Base-by-base conservation (phyloP, 2,113 vertebrate genomes). In the Campylorhamphus procurvoides region DNA sequence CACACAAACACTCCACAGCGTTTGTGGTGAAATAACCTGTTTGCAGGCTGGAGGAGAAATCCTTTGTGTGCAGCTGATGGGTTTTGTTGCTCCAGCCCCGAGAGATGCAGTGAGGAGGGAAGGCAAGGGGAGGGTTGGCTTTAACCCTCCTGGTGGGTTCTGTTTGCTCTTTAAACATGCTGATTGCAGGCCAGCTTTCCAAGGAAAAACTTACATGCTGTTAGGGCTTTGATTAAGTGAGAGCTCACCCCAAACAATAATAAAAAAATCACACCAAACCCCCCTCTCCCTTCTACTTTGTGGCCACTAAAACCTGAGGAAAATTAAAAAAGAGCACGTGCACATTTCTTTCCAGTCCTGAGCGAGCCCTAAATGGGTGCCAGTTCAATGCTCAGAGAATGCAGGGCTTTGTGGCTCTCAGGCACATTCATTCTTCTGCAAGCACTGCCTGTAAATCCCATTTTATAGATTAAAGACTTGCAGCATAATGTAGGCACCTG, bases 51-150 rank as follows among this genome's bases (percentile, higher is more conserved):
- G 39, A 80, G 71, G 87, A 77, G 92, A 97, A 97, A 94, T 86
- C 81, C 84, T 97, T 96, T 89, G 63, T 37, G 56, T 91, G 24
- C 53, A 97, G 87, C 82, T 97, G 95, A 58, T 88, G 87, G 88
- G 72, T 69, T 94, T 75, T 91, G 93, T 77, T 87, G 63, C 52
- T 49, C 19, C 74, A 91, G 73, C 79, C 80, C 90, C 86, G 93
- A 86, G 49, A 86, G 67, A 93, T 50, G 31, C 71, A 44, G 44
- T 80, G 89, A 17, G 33, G 73, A 55, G n/a, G 59, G 88, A 92
- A 72, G 68, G 35, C 79, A 12, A 42, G 69, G 72, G 59, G 67
- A 80, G 55, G 90, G 22, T 73, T 94, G 87, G 75, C 77, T 93
- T 77, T 74, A 74, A 78, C 77, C 73, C 5, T 56, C 58, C 68